phyloP scores from a whole-genome alignment of 2,888 invertebrate genomes.

The Thecocarcelia acutangulata region DNA sequence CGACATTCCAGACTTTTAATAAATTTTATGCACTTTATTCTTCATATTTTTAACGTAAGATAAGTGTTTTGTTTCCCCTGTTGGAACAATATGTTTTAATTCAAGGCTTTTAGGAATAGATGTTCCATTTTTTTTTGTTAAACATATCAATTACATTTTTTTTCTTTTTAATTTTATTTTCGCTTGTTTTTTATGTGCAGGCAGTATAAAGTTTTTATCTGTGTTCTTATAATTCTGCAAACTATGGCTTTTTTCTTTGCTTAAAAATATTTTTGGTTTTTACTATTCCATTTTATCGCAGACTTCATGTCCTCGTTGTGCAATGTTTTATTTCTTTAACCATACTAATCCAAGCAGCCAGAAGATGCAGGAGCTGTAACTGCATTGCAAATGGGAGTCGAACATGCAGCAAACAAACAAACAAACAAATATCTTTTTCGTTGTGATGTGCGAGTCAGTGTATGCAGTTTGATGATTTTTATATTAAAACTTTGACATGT shows the following conservation, averaged over 20 bases:
- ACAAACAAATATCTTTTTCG: background rate
- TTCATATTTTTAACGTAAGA: no score
- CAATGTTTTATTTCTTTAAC: slow-evolving; percentile 34
- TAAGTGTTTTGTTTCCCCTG: no score
- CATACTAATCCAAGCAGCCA: slow-evolving; percentile 46
- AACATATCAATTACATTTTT: no score
- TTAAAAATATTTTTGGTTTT: slow-evolving; percentile 44
- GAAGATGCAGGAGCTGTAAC: background rate
- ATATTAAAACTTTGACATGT: slow-evolving; percentile 27
- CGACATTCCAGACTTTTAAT: no score
- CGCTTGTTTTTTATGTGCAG: slow-evolving; percentile 33
- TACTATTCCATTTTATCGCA: slow-evolving; percentile 52
- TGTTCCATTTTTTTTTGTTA: slow-evolving; percentile 17
- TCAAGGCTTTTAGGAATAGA: background rate
- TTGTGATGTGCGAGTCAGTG: background rate
- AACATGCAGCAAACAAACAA: slow-evolving; percentile 2
- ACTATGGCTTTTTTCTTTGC: slow-evolving; percentile 47
- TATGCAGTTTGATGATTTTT: background rate
- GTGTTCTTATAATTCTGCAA: slow-evolving; percentile 31
- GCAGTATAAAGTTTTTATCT: slow-evolving; percentile 55
- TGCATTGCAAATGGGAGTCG: background rate
- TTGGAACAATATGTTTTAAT: no score
- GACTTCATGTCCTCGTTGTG: slow-evolving; percentile 55
- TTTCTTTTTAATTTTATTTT: slow-evolving; percentile 13
- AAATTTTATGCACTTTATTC: no score